These are phyloP conservation scores for Melanostigma gelatinosum DNA, from an alignment of 2,113 vertebrate species.

Conservation along the genomic window DNA sequence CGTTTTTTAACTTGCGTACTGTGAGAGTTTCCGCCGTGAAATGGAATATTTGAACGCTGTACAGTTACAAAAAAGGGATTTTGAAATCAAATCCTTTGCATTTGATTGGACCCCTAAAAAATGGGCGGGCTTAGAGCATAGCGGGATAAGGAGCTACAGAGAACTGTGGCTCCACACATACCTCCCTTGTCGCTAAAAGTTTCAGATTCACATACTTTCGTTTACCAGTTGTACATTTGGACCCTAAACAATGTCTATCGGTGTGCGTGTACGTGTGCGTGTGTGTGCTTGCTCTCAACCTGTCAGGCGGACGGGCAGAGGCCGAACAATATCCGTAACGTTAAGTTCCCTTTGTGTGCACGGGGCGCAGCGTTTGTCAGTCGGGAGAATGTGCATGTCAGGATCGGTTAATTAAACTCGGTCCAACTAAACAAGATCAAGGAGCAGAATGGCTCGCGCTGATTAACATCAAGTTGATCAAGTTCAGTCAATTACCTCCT, in stretches of 20 bases:
- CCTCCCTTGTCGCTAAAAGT: too few relatives aligned
- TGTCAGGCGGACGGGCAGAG: too few relatives aligned
- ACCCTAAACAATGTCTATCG: background rate
- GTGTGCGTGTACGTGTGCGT: too few relatives aligned
- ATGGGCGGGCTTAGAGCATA: too few relatives aligned
- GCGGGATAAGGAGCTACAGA: too few relatives aligned
- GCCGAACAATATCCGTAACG: background rate
- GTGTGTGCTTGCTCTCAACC: too few relatives aligned
- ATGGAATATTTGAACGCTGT: too few relatives aligned
- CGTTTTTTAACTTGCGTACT: background rate
- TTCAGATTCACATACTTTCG: background rate
- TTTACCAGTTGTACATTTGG: background rate
- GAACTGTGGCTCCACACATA: too few relatives aligned
- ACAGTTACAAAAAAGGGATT: too few relatives aligned
- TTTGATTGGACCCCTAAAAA: too few relatives aligned
- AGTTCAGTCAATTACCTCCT: conserved; percentile 54
- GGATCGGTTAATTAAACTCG: conserved; percentile 55
- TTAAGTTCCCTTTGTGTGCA: background rate
- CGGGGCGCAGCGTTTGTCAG: background rate
- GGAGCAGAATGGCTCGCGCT: conserved; percentile 31
- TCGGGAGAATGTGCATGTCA: conserved; percentile 12
- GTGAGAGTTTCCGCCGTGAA: too few relatives aligned
- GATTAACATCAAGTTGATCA: conserved; percentile 53
- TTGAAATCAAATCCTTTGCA: too few relatives aligned
- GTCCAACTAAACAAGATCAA: conserved; percentile 53